phyloP scores from a whole-genome alignment of 2,888 invertebrate genomes.

The Cephus nigrinus region DNA sequence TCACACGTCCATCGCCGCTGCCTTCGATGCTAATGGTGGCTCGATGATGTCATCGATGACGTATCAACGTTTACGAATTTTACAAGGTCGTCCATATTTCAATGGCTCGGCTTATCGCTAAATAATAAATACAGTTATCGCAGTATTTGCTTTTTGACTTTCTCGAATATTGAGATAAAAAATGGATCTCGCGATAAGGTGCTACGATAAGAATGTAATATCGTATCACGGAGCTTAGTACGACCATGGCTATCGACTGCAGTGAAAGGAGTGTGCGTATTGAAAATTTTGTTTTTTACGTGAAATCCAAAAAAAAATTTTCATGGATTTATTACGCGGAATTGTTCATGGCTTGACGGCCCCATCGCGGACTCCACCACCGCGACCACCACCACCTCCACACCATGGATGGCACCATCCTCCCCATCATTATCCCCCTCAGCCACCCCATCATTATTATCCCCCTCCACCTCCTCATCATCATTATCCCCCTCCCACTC shows the following conservation, averaged over 20 bases:
- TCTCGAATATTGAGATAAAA: neutral
- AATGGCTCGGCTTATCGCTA: too few species aligned
- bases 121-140: too few species aligned
- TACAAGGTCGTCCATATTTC: too few species aligned
- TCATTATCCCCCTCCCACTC: neutral
- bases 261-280: too few species aligned
- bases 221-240: neutral
- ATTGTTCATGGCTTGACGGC: conserved; percentile 5
- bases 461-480: neutral
- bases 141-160: too few species aligned
- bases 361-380: neutral
- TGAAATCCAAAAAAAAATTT: neutral
- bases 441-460: conserved; percentile 3
- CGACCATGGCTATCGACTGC: neutral
- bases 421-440: conserved; percentile 3
- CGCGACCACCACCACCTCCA: neutral
- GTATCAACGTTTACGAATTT: too few species aligned
- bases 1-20: too few species aligned
- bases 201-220: conserved; percentile 22
- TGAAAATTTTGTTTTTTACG: neutral
- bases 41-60: too few species aligned
- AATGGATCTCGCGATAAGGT: conserved; percentile 11
- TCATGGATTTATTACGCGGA: conserved; percentile 12
- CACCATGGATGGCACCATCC: neutral
- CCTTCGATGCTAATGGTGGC: too few species aligned